A percentile compares a stretch with the other conserved stretches of the same genome.
These are phyloP conservation scores for Drosophila sordidula DNA, from an alignment of 2,888 invertebrate genomes.

Conservation along the genomic window DNA sequence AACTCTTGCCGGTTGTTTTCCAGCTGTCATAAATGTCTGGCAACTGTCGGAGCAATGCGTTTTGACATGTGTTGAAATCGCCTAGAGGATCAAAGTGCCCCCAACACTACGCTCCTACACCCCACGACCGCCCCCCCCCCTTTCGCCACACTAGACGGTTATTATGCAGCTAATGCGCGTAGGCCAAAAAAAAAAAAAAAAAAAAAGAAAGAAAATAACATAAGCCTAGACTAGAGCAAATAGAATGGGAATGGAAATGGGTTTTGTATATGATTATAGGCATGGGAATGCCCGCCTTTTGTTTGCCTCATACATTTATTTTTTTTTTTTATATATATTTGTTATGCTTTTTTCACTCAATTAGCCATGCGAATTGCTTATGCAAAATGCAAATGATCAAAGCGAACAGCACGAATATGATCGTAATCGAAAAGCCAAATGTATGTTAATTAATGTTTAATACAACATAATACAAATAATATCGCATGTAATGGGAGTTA, in stretches of 20 bases:
- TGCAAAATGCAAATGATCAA: slow-evolving; percentile 18
- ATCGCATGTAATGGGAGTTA: slow-evolving; percentile 20
- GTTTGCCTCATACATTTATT: slow-evolving; percentile 16
- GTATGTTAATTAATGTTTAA: slow-evolving; percentile 30
- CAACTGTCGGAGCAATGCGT: slow-evolving; percentile 39
- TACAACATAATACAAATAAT: slow-evolving; percentile 17
- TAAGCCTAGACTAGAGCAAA: not conserved
- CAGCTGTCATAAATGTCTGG: slow-evolving; percentile 60
- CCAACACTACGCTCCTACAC: too few species aligned
- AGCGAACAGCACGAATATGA: not conserved
- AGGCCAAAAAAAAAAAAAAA: not conserved
- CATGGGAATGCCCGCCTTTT: slow-evolving; percentile 18
- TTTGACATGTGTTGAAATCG: slow-evolving; percentile 58
- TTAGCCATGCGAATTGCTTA: slow-evolving; percentile 31
- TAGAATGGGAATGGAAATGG: slow-evolving; percentile 2
- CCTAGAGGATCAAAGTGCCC: slow-evolving; percentile 25
- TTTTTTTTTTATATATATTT: too few species aligned
- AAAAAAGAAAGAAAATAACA: not conserved
- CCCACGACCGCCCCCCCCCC: not conserved
- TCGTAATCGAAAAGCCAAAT: slow-evolving; percentile 7
- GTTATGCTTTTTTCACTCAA: slow-evolving; percentile 19
- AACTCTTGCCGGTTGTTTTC: slow-evolving; percentile 16
- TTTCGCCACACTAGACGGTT: not conserved
- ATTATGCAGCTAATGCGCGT: not conserved
- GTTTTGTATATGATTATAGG: not conserved